Percentiles rank a stretch among this genome's conserved stretches.
Evolutionary conservation across 2,113 vertebrate genomes (phyloP).

Genomic region (Leuciscus idus): DNA sequence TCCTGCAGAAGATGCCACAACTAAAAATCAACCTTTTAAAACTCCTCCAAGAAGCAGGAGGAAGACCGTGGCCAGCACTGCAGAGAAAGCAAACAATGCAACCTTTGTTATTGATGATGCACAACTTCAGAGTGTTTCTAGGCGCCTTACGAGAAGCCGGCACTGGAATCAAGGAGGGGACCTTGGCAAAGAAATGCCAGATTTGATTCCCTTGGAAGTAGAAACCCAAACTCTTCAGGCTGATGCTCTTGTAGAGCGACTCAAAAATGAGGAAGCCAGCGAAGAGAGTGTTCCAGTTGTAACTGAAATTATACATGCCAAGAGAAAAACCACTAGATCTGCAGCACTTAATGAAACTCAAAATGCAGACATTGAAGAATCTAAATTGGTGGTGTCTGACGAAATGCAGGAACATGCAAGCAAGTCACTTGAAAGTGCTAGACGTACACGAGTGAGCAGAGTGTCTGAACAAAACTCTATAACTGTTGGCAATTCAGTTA

Average conservation of each 20-base stretch:
- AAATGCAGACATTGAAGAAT: slow-evolving; percentile 1
- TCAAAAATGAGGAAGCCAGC: slow-evolving; percentile 67
- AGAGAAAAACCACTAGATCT: slow-evolving; percentile 54
- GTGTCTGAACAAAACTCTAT: slow-evolving; percentile 55
- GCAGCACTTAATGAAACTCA: slow-evolving; percentile 20
- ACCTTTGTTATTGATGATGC: slow-evolving; percentile 28
- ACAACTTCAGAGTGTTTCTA: slow-evolving; percentile 44
- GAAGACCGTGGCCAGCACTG: slow-evolving; percentile 60
- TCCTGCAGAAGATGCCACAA: slow-evolving; percentile 62
- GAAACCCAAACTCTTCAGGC: slow-evolving; percentile 66
- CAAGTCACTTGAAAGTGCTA: slow-evolving; percentile 29
- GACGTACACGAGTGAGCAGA: slow-evolving; percentile 66
- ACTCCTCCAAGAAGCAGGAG: slow-evolving; percentile 70
- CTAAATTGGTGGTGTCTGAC: not conserved
- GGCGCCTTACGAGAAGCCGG: slow-evolving; percentile 60
- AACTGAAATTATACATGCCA: slow-evolving; percentile 61
- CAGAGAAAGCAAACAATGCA: slow-evolving; percentile 40
- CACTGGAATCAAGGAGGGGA: slow-evolving; percentile 69
- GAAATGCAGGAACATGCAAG: slow-evolving; percentile 7
- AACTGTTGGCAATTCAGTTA: slow-evolving; percentile 70
- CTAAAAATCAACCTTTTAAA: slow-evolving; percentile 43
- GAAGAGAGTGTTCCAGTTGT: slow-evolving; percentile 55
- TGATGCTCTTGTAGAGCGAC: slow-evolving; percentile 74
- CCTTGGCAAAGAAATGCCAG: slow-evolving; percentile 42
- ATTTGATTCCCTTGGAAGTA: slow-evolving; percentile 68